phyloP scores from a whole-genome alignment of 2,113 vertebrate genomes.

The Platichthys flesus region DNA sequence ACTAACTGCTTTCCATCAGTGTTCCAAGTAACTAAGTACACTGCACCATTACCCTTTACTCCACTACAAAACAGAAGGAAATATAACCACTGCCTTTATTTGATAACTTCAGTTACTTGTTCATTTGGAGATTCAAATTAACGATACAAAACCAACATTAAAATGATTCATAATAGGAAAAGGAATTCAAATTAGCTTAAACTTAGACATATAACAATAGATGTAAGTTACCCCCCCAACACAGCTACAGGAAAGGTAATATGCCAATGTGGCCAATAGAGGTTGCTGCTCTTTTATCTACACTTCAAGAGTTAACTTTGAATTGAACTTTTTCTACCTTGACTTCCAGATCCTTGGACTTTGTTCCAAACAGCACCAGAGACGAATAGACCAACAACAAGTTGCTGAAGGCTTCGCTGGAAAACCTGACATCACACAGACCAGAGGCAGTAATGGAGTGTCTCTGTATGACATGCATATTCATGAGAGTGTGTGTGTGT shows the following conservation, averaged over 20 bases:
- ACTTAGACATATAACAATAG: too few species aligned
- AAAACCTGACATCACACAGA: conserved; percentile 80
- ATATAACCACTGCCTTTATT: too few species aligned
- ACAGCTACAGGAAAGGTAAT: background rate
- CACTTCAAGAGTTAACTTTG: background rate
- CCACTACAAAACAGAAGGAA: too few species aligned
- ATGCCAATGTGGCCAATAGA: background rate
- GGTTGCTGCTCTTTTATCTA: background rate
- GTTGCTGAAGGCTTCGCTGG: conserved; percentile 83
- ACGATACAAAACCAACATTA: too few species aligned
- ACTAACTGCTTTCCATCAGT: background rate
- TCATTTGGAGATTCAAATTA: too few species aligned
- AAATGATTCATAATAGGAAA: too few species aligned
- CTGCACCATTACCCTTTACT: background rate
- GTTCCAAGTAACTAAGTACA: background rate
- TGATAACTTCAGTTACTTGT: too few species aligned
- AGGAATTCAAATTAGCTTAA: too few species aligned
- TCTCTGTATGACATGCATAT: background rate
- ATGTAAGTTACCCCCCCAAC: too few species aligned
- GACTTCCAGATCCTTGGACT: conserved; percentile 88
- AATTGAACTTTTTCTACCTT: conserved; percentile 81
- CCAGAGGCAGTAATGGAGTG: background rate
- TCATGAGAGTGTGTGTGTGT: background rate
- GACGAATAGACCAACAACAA: conserved; percentile 88
- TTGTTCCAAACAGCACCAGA: conserved; percentile 84